These are phyloP conservation scores for Drosophila nr. perissopoda DNA, from an alignment of 2,888 invertebrate genomes.

Conservation along the genomic window DNA sequence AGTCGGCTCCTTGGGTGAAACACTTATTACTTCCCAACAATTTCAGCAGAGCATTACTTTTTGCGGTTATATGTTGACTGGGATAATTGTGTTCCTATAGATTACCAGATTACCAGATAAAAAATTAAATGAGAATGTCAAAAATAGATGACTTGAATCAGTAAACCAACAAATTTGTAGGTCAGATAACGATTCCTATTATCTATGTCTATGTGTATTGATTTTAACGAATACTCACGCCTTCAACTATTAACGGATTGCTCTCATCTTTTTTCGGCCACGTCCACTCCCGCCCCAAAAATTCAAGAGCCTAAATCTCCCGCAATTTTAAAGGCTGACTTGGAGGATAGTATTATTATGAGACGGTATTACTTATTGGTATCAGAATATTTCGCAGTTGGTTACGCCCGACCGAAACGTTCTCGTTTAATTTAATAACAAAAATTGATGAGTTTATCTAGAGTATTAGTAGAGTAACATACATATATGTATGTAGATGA, in stretches of 20 bases:
- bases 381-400: background rate
- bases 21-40: constrained; percentile 9
- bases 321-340: background rate
- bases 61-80: constrained; percentile 9
- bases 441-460: background rate
- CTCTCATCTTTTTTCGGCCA: background rate
- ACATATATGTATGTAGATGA: no score
- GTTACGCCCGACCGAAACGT: background rate
- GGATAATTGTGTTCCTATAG: background rate
- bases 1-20: constrained; percentile 15
- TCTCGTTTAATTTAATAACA: background rate
- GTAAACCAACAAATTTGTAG: background rate
- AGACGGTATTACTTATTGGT: background rate
- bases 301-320: background rate
- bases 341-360: background rate
- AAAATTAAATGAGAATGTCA: background rate
- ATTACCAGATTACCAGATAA: background rate
- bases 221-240: no score
- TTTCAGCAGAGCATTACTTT: background rate
- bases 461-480: background rate
- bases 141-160: background rate
- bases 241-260: no score
- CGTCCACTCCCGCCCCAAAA: background rate
- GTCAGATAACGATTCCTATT: background rate
- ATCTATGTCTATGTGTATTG: background rate